These are phyloP conservation scores for Eristalinus aeneus DNA, from an alignment of 2,888 invertebrate genomes.

Conservation along the genomic window DNA sequence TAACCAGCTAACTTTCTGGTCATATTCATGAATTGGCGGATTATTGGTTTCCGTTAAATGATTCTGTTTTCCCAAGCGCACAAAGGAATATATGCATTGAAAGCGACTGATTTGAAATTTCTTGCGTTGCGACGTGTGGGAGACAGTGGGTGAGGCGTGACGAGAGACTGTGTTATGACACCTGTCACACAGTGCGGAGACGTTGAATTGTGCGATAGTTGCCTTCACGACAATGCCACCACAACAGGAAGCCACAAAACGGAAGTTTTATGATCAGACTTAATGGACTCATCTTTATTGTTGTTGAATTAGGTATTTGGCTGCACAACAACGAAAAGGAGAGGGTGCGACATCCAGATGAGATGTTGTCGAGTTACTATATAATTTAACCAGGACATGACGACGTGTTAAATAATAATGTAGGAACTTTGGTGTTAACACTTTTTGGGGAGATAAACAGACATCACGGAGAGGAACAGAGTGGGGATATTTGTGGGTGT, in stretches of 20 bases:
- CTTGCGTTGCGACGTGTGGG: not conserved
- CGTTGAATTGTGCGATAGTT: not conserved
- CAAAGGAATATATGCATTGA: not conserved
- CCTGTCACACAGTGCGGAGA: not conserved
- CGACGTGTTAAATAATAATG: conserved; percentile 34
- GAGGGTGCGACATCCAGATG: not conserved
- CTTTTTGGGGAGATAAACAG: conserved; percentile 18
- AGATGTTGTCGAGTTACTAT: not conserved
- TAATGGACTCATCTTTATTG: conserved; percentile 30
- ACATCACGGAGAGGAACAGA: conserved; percentile 3
- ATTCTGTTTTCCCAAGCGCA: not conserved
- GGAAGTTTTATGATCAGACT: conserved; percentile 18
- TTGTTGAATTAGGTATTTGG: conserved; percentile 36
- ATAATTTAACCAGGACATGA: conserved; percentile 26
- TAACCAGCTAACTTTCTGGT: not conserved
- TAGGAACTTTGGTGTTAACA: conserved; percentile 27
- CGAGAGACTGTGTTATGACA: not conserved
- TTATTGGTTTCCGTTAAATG: not conserved
- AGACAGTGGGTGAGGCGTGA: not conserved
- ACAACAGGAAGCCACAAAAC: not conserved
- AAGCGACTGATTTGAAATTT: not conserved
- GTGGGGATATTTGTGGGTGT: not conserved
- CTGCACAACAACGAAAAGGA: not conserved
- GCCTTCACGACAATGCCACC: not conserved
- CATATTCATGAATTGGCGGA: not conserved